Evolutionary conservation across 2,888 invertebrate species (phyloP).

Genomic region (Fissipunctia ypsillon): DNA sequence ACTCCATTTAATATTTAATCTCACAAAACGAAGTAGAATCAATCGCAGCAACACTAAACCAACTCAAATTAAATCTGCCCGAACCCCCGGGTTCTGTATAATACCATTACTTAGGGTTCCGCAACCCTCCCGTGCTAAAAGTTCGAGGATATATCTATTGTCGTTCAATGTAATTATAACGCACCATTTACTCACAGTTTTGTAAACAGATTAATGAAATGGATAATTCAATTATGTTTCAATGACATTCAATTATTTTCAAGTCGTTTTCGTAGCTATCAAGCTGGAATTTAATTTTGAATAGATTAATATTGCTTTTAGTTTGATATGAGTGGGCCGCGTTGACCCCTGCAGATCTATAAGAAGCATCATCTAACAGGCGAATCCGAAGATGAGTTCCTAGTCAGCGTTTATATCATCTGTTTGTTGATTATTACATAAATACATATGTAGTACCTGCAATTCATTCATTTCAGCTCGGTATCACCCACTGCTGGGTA

Average conservation of each 20-base stretch:
- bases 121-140: conserved; percentile 57
- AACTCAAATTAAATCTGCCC: conserved; percentile 79
- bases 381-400: too few species aligned
- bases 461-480: too few species aligned
- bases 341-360: neutral
- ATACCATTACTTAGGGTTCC: conserved; percentile 78
- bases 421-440: too few species aligned
- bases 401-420: too few species aligned
- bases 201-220: conserved; percentile 79
- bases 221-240: conserved; percentile 65
- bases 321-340: conserved; percentile 2
- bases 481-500: too few species aligned
- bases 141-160: conserved; percentile 66
- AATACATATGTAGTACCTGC: too few species aligned
- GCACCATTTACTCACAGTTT: conserved; percentile 81
- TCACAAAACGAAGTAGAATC: conserved; percentile 60
- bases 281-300: conserved; percentile 41
- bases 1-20: conserved; percentile 71
- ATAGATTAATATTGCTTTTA: conserved; percentile 53
- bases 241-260: conserved; percentile 55
- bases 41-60: conserved; percentile 74
- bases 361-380: neutral
- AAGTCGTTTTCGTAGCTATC: conserved; percentile 36
- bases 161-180: conserved; percentile 80
- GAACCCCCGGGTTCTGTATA: conserved; percentile 73